Conservation (phyloP, 53 echinoderm and acorn worm species). For the Holothuria leucospilota region DNA sequence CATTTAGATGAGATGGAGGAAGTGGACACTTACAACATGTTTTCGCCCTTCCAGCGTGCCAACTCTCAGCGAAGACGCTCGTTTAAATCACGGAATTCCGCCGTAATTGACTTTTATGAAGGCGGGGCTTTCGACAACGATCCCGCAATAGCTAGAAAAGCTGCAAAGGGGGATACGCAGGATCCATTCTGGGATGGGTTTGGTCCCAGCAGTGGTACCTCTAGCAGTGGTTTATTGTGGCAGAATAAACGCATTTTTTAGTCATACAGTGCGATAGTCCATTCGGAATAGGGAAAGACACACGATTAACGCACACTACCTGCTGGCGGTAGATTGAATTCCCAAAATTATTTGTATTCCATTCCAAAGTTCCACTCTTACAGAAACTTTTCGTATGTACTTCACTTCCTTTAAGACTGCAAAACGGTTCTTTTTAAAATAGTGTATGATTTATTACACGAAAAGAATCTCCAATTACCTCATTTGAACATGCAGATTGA, state of each 20-base stretch:
- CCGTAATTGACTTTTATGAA: conserved; percentile 82
- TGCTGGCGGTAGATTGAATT: too few relatives aligned
- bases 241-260: conserved; percentile 39
- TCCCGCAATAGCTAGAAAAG: conserved; percentile 12
- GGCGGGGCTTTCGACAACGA: conserved; percentile 61
- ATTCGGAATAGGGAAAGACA: too few relatives aligned
- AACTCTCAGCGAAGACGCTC: conserved; percentile 44
- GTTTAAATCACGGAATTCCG: conserved; percentile 66
- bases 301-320: too few relatives aligned
- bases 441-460: too few relatives aligned
- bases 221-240: conserved; percentile 28
- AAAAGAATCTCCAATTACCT: too few relatives aligned
- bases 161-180: conserved; percentile 10
- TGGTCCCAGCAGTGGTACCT: conserved; percentile 43
- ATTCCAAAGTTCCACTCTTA: too few relatives aligned
- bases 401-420: too few relatives aligned
- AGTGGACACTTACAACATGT: conserved; percentile 33
- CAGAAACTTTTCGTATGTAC: too few relatives aligned
- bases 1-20: neutral
- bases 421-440: too few relatives aligned
- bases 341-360: too few relatives aligned
- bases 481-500: too few relatives aligned
- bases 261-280: neutral
- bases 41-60: neutral
- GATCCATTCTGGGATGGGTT: conserved; percentile 38